Evolutionary conservation across 2,797 vertebrate genomes (phyloP).

Genomic region (Sylvia borin): DNA sequence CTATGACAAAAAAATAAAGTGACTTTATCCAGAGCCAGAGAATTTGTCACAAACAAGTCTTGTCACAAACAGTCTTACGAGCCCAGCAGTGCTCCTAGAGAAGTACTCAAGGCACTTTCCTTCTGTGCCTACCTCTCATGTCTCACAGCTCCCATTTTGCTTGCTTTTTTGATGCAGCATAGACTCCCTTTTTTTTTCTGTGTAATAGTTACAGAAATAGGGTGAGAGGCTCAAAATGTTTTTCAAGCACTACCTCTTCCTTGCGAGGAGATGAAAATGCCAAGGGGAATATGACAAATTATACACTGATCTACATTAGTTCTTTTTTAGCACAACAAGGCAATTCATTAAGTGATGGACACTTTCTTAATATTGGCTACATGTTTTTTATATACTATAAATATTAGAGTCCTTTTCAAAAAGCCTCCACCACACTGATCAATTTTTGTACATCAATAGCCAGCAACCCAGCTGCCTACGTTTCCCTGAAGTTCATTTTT

Average conservation of each 20-base stretch:
- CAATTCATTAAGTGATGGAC: background rate
- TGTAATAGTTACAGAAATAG: background rate
- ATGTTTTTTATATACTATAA: background rate
- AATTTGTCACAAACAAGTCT: background rate
- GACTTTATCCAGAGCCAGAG: background rate
- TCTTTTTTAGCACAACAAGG: background rate
- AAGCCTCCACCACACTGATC: background rate
- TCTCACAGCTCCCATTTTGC: background rate
- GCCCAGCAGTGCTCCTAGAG: background rate
- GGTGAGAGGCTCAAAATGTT: background rate
- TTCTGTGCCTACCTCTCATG: background rate
- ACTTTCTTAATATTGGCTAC: background rate
- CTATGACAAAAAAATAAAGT: background rate
- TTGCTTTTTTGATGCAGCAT: background rate
- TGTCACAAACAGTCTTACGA: background rate
- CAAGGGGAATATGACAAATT: background rate
- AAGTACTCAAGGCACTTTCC: background rate
- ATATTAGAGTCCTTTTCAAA: background rate
- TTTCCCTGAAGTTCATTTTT: background rate
- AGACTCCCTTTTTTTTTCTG: background rate
- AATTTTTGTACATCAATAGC: background rate
- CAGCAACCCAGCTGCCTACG: background rate
- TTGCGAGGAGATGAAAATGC: background rate
- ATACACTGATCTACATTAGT: background rate
- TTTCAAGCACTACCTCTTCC: background rate